Evolutionary conservation across 2,113 vertebrate genomes (phyloP), one percentile per base, ranked within the genome.

Genomic region (Symphodus melops): DNA sequence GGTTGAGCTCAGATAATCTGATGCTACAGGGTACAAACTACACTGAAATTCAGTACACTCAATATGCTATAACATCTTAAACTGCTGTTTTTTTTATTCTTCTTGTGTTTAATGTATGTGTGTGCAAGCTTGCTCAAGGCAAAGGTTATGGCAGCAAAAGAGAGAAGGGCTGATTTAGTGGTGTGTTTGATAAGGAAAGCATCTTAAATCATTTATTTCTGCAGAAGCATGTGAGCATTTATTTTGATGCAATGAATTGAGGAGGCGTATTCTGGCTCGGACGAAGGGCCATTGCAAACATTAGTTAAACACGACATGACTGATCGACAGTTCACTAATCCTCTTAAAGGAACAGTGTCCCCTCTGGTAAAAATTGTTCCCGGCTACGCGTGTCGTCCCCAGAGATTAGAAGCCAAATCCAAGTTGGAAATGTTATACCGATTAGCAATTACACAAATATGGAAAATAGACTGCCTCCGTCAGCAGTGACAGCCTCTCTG

Each of bases 261-360:
- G 86, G 89, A 87, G 92, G 92, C 81, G 88, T 82, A 83, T 88
- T 83, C 60, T 82, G 88, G 89, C 86, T 83, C 67, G 20, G 70
- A 81, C 77, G 68, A 81, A 78, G 70, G 86, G 77, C 82, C 82
- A 86, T 82, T 81, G 81, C 86, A 84, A 89, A 93, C 87, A 91
- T 92, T 90, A 90, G 82, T 78, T 84, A 83, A 91, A 92, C 87
- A 52, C 75, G 64, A 82, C 87, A 86, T 91, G 90, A 93, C 91
- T 92, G 93, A 91, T 88, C 88, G 90, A 92, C 89, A 84, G 80
- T 84, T 86, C 61, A 7, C 78, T 94, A 94, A 94, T 94, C 92
- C 91, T 91, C 94, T 94, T 92, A 93, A 90, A 92, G 88, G 75
- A 93, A 92, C 85, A 91, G 76, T 88, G 87, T 89, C 88, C 87